Evolutionary conservation across 2,113 vertebrate species (phyloP).

Genomic region (Lamprotornis superbus): DNA sequence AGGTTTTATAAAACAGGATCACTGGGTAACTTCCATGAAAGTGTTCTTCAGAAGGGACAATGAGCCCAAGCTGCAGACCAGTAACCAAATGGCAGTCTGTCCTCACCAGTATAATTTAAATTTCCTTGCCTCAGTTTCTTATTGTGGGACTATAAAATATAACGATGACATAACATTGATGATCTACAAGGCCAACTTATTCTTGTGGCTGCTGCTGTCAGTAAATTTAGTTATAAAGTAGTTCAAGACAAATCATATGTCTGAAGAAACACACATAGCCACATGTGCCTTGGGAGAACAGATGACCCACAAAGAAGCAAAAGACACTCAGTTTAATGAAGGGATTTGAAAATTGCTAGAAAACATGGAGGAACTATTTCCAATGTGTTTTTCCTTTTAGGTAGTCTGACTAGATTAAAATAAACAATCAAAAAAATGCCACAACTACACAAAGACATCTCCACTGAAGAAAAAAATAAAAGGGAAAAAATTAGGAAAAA

Average conservation of each 20-base stretch:
- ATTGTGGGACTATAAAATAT: background rate
- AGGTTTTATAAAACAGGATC: background rate
- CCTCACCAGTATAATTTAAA: background rate
- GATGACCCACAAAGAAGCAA: background rate
- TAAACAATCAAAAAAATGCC: rapidly evolving
- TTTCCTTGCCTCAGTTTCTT: background rate
- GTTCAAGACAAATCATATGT: background rate
- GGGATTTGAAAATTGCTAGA: no score
- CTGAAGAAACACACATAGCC: background rate
- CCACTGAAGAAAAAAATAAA: background rate
- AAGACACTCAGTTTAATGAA: background rate
- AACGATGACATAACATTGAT: background rate
- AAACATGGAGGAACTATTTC: no score
- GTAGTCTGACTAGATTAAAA: background rate
- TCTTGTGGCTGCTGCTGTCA: background rate
- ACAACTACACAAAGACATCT: background rate
- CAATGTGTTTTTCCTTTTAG: background rate
- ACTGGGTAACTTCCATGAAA: background rate
- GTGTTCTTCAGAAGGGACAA: background rate
- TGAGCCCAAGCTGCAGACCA: background rate
- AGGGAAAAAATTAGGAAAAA: background rate
- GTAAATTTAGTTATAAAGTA: background rate
- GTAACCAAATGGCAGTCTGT: background rate
- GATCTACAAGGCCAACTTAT: background rate
- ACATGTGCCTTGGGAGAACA: background rate